phyloP scores from a whole-genome alignment of 1,140 invertebrate species.

The Heliothis subflexa region DNA sequence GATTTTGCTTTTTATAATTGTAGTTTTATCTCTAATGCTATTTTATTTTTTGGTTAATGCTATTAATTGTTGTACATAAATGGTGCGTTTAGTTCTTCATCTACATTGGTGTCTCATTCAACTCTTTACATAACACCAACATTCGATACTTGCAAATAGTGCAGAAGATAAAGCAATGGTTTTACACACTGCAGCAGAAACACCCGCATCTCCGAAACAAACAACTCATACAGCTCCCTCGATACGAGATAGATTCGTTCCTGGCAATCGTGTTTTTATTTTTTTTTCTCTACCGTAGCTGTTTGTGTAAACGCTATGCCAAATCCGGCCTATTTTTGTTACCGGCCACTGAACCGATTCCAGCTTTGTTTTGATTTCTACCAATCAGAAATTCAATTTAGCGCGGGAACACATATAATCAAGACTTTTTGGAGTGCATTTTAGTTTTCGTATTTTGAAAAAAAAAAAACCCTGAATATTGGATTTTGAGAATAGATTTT shows the following conservation, averaged over 20 bases:
- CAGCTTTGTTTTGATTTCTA: conserved; percentile 50
- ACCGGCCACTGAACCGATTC: conserved; percentile 47
- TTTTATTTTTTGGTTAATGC: too few species aligned
- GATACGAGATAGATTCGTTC: conserved; percentile 19
- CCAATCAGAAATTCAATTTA: conserved; percentile 45
- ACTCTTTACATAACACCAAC: too few species aligned
- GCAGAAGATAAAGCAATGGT: background rate
- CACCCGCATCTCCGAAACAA: conserved; percentile 8
- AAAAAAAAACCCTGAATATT: conserved; percentile 15
- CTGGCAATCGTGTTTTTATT: conserved; percentile 37
- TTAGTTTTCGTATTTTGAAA: conserved; percentile 13
- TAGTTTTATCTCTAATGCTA: too few species aligned
- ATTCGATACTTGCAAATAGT: background rate
- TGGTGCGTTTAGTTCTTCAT: too few species aligned
- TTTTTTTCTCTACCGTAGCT: conserved; percentile 28
- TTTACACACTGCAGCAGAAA: background rate
- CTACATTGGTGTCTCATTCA: too few species aligned
- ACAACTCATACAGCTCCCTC: conserved; percentile 20
- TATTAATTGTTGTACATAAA: too few species aligned
- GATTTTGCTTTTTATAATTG: too few species aligned
- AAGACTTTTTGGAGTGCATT: conserved; percentile 23
- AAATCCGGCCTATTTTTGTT: conserved; percentile 52
- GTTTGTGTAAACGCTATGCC: conserved; percentile 49
- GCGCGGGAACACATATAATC: conserved; percentile 33
- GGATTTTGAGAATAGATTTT: conserved; percentile 19